Evolutionary conservation across 2,888 invertebrate species (phyloP).

Genomic region (Cantharis lateralis): DNA sequence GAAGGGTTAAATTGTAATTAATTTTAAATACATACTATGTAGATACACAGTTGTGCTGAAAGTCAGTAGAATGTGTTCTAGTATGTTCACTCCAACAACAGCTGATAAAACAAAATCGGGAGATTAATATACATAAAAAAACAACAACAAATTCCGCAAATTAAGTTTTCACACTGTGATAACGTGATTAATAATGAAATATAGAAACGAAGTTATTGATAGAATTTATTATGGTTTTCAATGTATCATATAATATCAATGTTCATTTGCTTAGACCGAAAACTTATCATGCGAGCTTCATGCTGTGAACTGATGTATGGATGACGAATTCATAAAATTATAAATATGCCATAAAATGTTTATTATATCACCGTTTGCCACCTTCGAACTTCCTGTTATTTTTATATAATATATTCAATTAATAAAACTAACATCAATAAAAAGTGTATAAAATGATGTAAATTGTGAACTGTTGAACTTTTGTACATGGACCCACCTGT

Average conservation of each 20-base stretch:
- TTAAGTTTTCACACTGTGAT: neutral
- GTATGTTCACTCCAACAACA: neutral
- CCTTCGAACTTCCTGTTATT: conserved; percentile 1
- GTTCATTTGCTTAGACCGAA: neutral
- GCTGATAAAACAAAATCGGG: neutral
- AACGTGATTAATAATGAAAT: neutral
- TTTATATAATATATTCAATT: neutral
- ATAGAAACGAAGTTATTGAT: neutral
- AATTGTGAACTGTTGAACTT: neutral
- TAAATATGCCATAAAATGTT: neutral
- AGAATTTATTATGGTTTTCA: neutral
- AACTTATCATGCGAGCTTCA: conserved; percentile 5
- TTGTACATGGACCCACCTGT: too few relatives aligned
- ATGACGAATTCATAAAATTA: neutral
- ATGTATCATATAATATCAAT: neutral
- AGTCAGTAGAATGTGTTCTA: too few relatives aligned
- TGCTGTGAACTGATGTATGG: conserved; percentile 3
- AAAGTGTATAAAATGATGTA: neutral
- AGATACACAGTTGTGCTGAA: too few relatives aligned
- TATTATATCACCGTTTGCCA: neutral
- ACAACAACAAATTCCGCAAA: neutral
- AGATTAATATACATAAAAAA: neutral
- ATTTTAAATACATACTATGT: neutral
- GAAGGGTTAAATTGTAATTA: neutral
- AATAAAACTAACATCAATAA: neutral